Conservation (phyloP, 2,113 vertebrate genomes). For the Etheostoma cragini region DNA sequence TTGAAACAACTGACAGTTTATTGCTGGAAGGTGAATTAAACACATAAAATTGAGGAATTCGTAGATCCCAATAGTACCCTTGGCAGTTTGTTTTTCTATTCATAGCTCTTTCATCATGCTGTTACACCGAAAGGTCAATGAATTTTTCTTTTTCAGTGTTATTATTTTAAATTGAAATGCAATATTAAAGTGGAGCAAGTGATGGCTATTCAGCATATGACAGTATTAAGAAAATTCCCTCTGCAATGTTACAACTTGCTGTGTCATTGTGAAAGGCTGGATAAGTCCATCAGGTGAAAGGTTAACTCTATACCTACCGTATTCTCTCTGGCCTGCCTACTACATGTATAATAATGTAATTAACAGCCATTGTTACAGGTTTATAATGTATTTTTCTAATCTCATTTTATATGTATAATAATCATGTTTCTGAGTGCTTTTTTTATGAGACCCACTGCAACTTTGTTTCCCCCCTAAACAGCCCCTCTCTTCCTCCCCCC, state of each 20-base stretch:
- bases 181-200: conserved; percentile 85
- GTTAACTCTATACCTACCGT: conserved; percentile 79
- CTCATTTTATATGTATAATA: conserved; percentile 92
- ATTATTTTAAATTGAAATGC: conserved; percentile 85
- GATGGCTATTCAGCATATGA: conserved; percentile 82
- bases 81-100: conserved; percentile 70
- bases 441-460: conserved; percentile 80
- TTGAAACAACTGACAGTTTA: conserved; percentile 71
- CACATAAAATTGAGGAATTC: conserved; percentile 42
- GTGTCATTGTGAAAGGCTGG: conserved; percentile 84
- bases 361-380: conserved; percentile 91
- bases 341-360: conserved; percentile 91
- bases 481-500: conserved; percentile 53
- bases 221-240: conserved; percentile 86
- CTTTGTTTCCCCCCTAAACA: conserved; percentile 5
- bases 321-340: conserved; percentile 87
- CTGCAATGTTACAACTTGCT: conserved; percentile 84
- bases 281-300: conserved; percentile 84
- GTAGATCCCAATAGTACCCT: conserved; percentile 42
- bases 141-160: conserved; percentile 82
- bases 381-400: conserved; percentile 93
- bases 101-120: conserved; percentile 76
- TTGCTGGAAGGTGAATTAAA: conserved; percentile 48
- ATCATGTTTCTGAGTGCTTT: conserved; percentile 83
- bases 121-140: conserved; percentile 85